phyloP scores from a whole-genome alignment of 2,888 invertebrate species.

The Pandemis cinnamomeana region DNA sequence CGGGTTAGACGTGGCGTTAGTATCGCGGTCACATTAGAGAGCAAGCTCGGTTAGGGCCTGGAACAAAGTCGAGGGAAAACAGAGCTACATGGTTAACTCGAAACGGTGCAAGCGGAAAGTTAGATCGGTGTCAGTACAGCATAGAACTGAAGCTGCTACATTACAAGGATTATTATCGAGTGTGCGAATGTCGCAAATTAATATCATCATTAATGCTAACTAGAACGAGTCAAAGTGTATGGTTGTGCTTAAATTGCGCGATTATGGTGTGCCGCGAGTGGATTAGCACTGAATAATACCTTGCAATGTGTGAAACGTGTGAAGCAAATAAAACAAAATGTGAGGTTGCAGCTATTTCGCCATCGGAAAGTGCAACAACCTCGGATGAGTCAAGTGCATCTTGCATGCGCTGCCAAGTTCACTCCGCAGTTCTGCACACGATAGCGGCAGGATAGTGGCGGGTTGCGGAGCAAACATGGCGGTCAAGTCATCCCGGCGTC shows the following conservation, averaged over 20 bases:
- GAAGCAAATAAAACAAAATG: constrained; percentile 65
- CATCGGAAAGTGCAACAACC: constrained; percentile 52
- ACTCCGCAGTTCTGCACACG: constrained; percentile 43
- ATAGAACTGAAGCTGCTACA: constrained; percentile 65
- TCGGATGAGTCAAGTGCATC: constrained; percentile 48
- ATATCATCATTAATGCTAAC: constrained; percentile 34
- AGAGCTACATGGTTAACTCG: constrained; percentile 78
- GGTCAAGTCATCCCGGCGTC: constrained; percentile 55
- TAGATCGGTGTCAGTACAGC: constrained; percentile 70
- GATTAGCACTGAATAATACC: constrained; percentile 73
- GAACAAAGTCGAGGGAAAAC: constrained; percentile 84
- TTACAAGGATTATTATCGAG: constrained; percentile 78
- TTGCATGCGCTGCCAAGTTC: constrained; percentile 55
- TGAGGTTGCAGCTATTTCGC: constrained; percentile 54
- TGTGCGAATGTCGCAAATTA: constrained; percentile 18
- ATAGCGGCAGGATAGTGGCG: constrained; percentile 50
- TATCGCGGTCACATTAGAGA: constrained; percentile 84
- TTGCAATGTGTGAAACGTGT: constrained; percentile 74
- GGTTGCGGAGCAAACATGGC: constrained; percentile 28
- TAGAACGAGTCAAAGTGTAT: constrained; percentile 40
- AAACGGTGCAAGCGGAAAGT: constrained; percentile 80
- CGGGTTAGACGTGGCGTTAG: constrained; percentile 82
- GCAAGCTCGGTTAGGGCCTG: constrained; percentile 86
- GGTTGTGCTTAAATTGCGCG: constrained; percentile 44
- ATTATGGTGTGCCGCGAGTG: constrained; percentile 49